Percentiles rank a stretch among this genome's conserved stretches.
Conservation (phyloP, 2,797 vertebrate genomes). For the Diceros bicornis region DNA sequence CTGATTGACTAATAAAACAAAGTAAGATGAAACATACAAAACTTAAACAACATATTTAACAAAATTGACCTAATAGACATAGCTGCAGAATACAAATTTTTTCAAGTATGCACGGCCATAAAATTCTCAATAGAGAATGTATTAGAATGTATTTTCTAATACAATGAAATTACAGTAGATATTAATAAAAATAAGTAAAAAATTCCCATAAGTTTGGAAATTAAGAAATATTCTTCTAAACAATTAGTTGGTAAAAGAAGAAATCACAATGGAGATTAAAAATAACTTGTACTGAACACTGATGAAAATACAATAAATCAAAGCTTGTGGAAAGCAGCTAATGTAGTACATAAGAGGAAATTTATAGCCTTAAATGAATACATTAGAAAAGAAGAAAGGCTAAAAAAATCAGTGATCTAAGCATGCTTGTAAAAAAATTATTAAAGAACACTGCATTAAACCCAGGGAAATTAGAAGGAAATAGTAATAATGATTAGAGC, state of each 20-base stretch:
- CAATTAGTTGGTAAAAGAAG: constrained; percentile 5
- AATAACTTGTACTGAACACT: background rate
- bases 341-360: background rate
- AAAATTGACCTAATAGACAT: background rate
- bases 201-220: background rate
- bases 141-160: background rate
- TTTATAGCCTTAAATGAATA: background rate
- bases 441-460: background rate
- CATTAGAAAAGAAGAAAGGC: background rate
- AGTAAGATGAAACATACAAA: background rate
- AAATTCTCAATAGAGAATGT: background rate
- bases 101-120: background rate
- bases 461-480: background rate
- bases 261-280: constrained; percentile 8
- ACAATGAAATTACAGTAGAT: background rate
- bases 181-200: background rate
- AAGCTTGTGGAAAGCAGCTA: background rate
- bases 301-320: background rate
- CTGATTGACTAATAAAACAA: background rate
- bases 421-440: background rate
- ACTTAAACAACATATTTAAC: background rate
- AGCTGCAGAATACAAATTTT: background rate
- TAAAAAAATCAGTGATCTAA: constrained; percentile 15
- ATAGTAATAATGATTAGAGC: background rate
- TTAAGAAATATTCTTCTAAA: background rate